These are phyloP conservation scores for Eulimnadia texana DNA, from an alignment of 1,140 invertebrate species.

Conservation along the genomic window DNA sequence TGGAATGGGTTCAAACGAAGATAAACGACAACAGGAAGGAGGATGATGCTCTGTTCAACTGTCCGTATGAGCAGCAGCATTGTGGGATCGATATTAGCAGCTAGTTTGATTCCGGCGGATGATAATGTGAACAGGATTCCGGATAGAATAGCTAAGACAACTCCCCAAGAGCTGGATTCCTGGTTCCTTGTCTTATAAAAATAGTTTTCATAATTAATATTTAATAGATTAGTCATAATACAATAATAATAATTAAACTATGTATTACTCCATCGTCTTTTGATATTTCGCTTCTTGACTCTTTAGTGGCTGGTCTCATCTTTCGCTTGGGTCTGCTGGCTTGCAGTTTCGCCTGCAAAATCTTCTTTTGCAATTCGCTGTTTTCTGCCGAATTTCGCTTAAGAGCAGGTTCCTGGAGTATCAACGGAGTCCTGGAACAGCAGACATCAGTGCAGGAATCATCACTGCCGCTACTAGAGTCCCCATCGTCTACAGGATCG, in stretches of 20 bases:
- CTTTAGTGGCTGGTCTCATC: background rate
- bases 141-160: background rate
- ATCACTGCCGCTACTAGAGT: no score
- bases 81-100: background rate
- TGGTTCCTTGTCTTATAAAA: background rate
- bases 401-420: no score
- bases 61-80: slow-evolving; percentile 1
- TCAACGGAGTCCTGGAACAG: no score
- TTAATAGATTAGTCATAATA: no score
- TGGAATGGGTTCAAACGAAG: background rate
- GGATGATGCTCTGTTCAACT: background rate
- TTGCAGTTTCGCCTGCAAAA: background rate
- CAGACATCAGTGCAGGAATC: no score
- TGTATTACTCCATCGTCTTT: background rate
- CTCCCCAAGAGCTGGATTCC: background rate
- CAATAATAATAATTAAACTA: background rate
- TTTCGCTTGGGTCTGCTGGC: background rate
- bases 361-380: background rate
- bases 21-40: background rate
- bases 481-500: no score
- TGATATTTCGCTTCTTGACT: background rate
- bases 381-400: background rate
- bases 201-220: no score
- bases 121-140: background rate
- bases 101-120: slow-evolving; percentile 4